phyloP scores from a whole-genome alignment of 2,113 vertebrate species.

The Sakesphorus luctuosus region DNA sequence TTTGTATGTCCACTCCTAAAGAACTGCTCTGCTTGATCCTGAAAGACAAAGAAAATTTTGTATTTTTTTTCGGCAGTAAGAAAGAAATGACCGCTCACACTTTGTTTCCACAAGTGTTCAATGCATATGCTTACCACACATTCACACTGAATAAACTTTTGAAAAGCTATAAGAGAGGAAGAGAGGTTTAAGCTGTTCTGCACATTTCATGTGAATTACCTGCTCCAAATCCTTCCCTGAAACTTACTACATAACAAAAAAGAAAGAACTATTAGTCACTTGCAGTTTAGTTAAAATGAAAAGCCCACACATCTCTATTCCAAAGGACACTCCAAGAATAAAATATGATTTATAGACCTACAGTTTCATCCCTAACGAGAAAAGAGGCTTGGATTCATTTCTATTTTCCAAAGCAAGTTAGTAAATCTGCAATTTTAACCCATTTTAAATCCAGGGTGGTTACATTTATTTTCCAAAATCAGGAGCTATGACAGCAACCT shows the following conservation, averaged over 20 bases:
- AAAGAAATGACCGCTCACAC: background rate
- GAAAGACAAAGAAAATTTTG: background rate
- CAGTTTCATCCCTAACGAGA: background rate
- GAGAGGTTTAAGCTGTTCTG: background rate
- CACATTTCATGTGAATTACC: background rate
- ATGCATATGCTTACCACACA: background rate
- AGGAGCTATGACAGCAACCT: background rate
- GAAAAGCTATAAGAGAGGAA: background rate
- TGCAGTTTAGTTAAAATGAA: background rate
- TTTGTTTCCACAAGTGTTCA: background rate
- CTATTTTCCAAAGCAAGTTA: background rate
- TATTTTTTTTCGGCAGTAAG: background rate
- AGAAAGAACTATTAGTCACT: background rate
- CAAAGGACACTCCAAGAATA: background rate
- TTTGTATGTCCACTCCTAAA: conserved; percentile 96
- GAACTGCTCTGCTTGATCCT: conserved; percentile 88
- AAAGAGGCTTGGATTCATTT: background rate
- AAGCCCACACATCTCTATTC: background rate
- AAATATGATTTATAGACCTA: background rate
- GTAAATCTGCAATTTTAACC: background rate
- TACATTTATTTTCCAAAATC: background rate
- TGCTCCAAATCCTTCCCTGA: background rate
- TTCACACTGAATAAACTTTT: background rate
- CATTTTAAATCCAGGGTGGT: background rate
- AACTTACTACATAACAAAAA: background rate